These are phyloP conservation scores for Ceratitis capitata DNA, from an alignment of 1,140 invertebrate species.

Conservation along the genomic window DNA sequence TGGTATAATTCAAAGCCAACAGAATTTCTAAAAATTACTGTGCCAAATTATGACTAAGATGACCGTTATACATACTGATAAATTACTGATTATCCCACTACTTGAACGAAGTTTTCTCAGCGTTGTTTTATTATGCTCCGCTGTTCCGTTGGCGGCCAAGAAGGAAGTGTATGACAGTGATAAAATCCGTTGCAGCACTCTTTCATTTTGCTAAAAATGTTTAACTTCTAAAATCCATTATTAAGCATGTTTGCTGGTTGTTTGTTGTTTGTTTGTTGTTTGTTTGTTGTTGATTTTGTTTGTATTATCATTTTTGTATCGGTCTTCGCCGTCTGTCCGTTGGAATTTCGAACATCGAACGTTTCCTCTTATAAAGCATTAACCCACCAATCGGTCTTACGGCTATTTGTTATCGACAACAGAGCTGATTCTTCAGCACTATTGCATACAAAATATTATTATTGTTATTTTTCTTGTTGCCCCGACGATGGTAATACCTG, in stretches of 20 bases:
- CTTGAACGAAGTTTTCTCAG: no score
- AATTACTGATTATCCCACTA: no score
- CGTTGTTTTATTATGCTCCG: no score
- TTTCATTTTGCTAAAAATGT: slow-evolving; percentile 26
- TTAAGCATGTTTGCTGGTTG: slow-evolving; percentile 8
- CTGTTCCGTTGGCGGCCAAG: neutral
- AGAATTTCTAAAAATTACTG: no score
- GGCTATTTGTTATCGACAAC: slow-evolving; percentile 27
- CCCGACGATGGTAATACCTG: neutral
- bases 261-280: slow-evolving; percentile 4
- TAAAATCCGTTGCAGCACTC: slow-evolving; percentile 22
- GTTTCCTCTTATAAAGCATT: slow-evolving; percentile 6
- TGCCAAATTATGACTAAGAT: no score
- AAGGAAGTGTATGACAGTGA: slow-evolving; percentile 15
- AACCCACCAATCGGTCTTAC: slow-evolving; percentile 11
- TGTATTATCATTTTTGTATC: neutral
- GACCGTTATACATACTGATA: no score
- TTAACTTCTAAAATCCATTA: slow-evolving; percentile 37
- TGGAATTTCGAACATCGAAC: slow-evolving; percentile 12
- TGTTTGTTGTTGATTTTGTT: slow-evolving; percentile 2
- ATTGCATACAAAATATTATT: neutral
- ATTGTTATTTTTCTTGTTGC: neutral
- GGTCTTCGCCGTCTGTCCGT: neutral
- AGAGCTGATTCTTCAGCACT: neutral
- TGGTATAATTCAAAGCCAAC: no score